phyloP scores from a whole-genome alignment of 1,140 invertebrate genomes.

The Zaprionus ornatus region DNA sequence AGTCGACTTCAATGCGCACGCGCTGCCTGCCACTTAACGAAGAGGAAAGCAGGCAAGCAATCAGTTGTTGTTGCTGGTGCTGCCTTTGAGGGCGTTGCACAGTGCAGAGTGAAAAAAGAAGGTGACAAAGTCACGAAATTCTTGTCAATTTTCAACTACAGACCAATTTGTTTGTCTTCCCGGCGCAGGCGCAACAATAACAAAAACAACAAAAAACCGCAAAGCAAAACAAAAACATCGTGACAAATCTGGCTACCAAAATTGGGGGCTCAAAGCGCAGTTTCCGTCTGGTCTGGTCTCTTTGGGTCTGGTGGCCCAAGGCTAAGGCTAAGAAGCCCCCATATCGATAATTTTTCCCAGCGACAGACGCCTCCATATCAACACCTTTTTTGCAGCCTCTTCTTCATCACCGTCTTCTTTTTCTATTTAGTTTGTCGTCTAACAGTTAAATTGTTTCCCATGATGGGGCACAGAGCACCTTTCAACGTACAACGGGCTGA shows the following conservation, averaged over 20 bases:
- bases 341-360: slow-evolving; percentile 78
- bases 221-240: slow-evolving; percentile 68
- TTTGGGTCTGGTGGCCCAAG: slow-evolving; percentile 1
- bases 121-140: slow-evolving; percentile 84
- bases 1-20: slow-evolving; percentile 73
- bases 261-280: slow-evolving; percentile 77
- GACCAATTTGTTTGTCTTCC: slow-evolving; percentile 84
- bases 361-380: slow-evolving; percentile 46
- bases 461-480: slow-evolving; percentile 33
- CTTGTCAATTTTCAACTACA: slow-evolving; percentile 84
- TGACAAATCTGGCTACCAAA: slow-evolving; percentile 84
- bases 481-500: slow-evolving; percentile 25
- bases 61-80: slow-evolving; percentile 19
- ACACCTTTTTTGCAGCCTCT: slow-evolving; percentile 41
- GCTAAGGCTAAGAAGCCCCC: slow-evolving; percentile 51
- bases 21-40: slow-evolving; percentile 80
- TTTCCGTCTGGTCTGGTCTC: slow-evolving; percentile 9
- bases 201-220: slow-evolving; percentile 42
- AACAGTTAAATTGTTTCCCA: slow-evolving; percentile 57
- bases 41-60: slow-evolving; percentile 58
- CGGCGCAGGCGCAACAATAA: slow-evolving; percentile 49
- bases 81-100: slow-evolving; percentile 76
- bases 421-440: background rate
- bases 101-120: slow-evolving; percentile 68
- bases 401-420: slow-evolving; percentile 8